These are phyloP conservation scores for Labeo rohita DNA, from an alignment of 2,113 vertebrate species.

Conservation along the genomic window DNA sequence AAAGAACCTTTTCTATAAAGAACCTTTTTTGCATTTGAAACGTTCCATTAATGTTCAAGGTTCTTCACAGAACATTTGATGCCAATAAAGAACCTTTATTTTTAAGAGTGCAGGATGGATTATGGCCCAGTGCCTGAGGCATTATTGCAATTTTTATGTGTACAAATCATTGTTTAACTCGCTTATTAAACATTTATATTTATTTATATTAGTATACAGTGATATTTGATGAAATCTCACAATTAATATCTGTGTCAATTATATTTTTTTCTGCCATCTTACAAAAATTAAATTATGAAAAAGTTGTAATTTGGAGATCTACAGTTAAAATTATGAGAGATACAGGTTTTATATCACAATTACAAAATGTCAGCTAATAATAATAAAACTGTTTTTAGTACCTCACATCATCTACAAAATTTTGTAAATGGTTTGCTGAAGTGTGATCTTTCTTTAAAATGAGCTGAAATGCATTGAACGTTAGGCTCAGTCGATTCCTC, in stretches of 20 bases:
- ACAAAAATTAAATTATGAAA: neutral
- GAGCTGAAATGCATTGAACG: constrained; percentile 38
- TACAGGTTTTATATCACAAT: neutral
- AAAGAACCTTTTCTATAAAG: no score
- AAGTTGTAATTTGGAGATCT: neutral
- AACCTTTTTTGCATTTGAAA: no score
- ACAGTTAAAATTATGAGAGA: neutral
- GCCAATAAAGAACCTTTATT: no score
- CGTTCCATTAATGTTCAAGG: no score
- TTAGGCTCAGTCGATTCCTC: constrained; percentile 43
- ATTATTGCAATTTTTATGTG: neutral
- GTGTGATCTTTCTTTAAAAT: constrained; percentile 1
- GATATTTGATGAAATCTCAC: neutral
- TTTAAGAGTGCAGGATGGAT: neutral
- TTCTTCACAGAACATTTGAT: no score
- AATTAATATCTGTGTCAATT: neutral
- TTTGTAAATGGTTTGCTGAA: neutral
- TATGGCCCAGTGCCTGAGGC: neutral
- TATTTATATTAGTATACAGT: neutral
- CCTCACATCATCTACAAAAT: neutral
- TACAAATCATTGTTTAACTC: neutral
- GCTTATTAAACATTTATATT: neutral
- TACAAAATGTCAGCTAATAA: neutral
- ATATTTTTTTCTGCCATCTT: neutral
- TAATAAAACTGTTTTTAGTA: neutral